Base-by-base conservation (phyloP, 2,113 vertebrate species). In the Psephotus haematonotus region DNA sequence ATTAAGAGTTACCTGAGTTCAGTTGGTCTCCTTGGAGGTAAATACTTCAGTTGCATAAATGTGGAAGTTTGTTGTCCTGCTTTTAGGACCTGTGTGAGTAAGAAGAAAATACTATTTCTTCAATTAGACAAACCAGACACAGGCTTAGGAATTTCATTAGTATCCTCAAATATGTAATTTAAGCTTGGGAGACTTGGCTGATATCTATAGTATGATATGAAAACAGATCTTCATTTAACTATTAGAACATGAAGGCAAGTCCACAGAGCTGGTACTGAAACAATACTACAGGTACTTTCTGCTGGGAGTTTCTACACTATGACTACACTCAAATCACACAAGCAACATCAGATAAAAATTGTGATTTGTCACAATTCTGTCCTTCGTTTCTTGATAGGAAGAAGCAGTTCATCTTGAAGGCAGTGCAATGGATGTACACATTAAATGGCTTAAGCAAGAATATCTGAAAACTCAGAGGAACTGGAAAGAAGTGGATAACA, bases 401-500 rank as follows among this genome's bases (percentile, higher is more conserved):
- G 87, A 97, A 89, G 49, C 55, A 68, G 44, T 57, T 96, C 70
- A 59, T 80, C 95, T 92, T 47, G 75, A 93, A 86, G 75, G 55
- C 28, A 74, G 74, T 53, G 75, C 88, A 68, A 50, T 92, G 91
- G 85, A 94, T 39, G 92, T 84, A 22, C 94, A 97, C 64, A 88
- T 97, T 71, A 80, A 69, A 37, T 98, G 98, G 97, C 86, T 98
- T 69, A 96, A 95, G 87, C 84, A 86, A 93, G 98, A 98, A 93
- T 98, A 96, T 19, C 11, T 77, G 92, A 98, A 98, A 97, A 90
- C 82, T 74, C 96, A 97, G 79, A 98, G 90, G 88, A 93, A 98
- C 91, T 98, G 98, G 97, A 69, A 77, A 90, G 98, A 98, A 96
- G 95, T 97, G 46, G 94, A 97, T 67, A 93, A 95, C 52, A 97